Conservation (phyloP, 2,797 vertebrate genomes). For the Dromococcyx pavoninus region DNA sequence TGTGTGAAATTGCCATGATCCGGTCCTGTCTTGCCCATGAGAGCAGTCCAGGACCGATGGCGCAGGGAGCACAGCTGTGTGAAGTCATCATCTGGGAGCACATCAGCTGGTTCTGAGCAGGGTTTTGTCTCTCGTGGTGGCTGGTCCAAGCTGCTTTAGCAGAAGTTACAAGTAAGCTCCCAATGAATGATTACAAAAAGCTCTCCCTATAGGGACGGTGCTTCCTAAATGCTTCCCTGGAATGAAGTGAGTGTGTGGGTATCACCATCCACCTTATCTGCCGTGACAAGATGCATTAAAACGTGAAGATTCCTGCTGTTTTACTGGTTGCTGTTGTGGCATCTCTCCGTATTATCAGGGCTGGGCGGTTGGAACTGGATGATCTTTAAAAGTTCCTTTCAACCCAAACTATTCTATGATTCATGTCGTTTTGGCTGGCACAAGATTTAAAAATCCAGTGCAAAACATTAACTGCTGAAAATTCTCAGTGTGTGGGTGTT, state of each 20-base stretch:
- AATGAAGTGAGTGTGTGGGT: background rate
- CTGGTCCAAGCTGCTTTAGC: background rate
- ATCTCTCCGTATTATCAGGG: background rate
- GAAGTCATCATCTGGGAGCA: background rate
- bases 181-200: background rate
- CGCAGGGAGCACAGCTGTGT: accelerated
- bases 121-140: accelerated
- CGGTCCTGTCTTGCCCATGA: background rate
- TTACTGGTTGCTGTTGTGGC: background rate
- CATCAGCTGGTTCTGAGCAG: background rate
- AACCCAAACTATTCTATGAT: too few relatives aligned
- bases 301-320: background rate
- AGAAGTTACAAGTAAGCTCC: background rate
- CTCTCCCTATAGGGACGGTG: background rate
- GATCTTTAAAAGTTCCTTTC: too few relatives aligned
- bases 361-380: too few relatives aligned
- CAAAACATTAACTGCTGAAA: background rate
- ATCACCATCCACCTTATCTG: background rate
- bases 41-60: accelerated
- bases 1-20: background rate
- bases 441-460: background rate
- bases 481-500: accelerated
- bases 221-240: background rate
- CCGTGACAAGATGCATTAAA: background rate
- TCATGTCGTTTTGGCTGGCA: background rate